Percentiles rank a stretch among this genome's conserved stretches.
These are phyloP conservation scores for Platorchestia sp. DNA, from an alignment of 1,140 invertebrate species.

Conservation along the genomic window DNA sequence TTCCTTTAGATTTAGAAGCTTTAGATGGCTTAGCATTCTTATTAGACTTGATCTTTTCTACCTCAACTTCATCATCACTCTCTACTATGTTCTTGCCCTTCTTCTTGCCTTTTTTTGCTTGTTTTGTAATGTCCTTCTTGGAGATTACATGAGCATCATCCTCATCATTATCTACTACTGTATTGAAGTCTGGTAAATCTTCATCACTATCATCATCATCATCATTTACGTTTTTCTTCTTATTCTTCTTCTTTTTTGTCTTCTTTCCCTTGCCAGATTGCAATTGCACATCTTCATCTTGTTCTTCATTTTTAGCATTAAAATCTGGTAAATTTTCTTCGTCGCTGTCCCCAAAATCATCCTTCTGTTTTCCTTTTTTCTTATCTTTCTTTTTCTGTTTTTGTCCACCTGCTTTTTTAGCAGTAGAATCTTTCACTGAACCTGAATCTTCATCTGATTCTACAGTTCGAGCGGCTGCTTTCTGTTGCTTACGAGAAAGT, in stretches of 20 bases:
- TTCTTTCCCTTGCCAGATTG: conserved; percentile 61
- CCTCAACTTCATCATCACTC: conserved; percentile 35
- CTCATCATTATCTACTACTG: background rate
- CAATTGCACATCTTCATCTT: conserved; percentile 66
- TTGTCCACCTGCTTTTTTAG: conserved; percentile 25
- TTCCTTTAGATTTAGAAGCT: background rate
- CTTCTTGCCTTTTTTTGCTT: conserved; percentile 16
- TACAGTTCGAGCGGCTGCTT: conserved; percentile 59
- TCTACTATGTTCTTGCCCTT: background rate
- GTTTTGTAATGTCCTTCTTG: background rate
- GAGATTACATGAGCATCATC: background rate
- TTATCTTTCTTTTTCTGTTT: conserved; percentile 57
- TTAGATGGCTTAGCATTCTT: background rate
- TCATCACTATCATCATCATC: conserved; percentile 62
- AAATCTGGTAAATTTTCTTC: conserved; percentile 55
- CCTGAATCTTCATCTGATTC: conserved; percentile 61
- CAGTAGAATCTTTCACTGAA: conserved; percentile 53
- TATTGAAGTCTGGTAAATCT: conserved; percentile 56
- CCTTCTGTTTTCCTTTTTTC: conserved; percentile 55
- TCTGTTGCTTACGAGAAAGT: conserved; percentile 67
- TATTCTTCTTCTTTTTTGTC: conserved; percentile 59
- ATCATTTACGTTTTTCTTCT: conserved; percentile 54
- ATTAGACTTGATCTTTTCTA: background rate
- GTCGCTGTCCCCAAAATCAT: conserved; percentile 56
- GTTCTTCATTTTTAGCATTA: conserved; percentile 56